Base-by-base conservation (phyloP, 1,140 invertebrate genomes). In the Asobara japonica region DNA sequence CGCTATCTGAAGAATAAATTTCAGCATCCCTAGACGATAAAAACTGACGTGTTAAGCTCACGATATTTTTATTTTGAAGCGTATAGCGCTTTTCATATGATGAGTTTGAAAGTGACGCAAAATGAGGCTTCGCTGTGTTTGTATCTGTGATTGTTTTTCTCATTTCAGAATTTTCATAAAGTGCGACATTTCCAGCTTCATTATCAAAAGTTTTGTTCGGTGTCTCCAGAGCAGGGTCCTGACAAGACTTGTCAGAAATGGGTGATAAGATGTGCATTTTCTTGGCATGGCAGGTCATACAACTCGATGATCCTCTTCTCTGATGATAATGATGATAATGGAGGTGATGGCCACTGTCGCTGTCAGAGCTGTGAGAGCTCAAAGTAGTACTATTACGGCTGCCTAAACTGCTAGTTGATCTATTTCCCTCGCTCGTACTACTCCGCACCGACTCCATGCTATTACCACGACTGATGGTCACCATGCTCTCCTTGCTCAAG, bases 231-330 rank as follows among this genome's bases (percentile, higher is more conserved):
- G 91, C 92, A 11, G 93, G 94, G 79, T 96, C 94, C 80, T 95
- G 93, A 1, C 93, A 94, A n/a, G 94, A 95, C 81, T 96, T 96
- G 84, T 96, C 95, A 27, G 94, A 96, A 78, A 96, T 96, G 5
- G 95, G 95, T 68, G 94, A 96, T 13, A 96, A 88, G 77, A 96
- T 94, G 81, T 95, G 93, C 73, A 95, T 83, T 80, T 95, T 95
- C 79, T 89, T 90, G 8, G 91, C 89, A 80, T 93, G 91, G 73
- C 91, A 89, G 16, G 90, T 89, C 20, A 90, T 83, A 77, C 92
- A 93, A 56, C 90, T 91, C 72, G 91, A 89, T 72, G 91, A 80
- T 72, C 90, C 90, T 69, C 89, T 87, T 65, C 90, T 89, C 45
- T 76, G 74, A 31, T 79, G 74, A 73, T 80, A 73, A 72, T 84